Percentiles rank a stretch among this genome's conserved stretches.
These are phyloP conservation scores for Bos javanicus DNA, from an alignment of 2,113 vertebrate species.

Conservation along the genomic window DNA sequence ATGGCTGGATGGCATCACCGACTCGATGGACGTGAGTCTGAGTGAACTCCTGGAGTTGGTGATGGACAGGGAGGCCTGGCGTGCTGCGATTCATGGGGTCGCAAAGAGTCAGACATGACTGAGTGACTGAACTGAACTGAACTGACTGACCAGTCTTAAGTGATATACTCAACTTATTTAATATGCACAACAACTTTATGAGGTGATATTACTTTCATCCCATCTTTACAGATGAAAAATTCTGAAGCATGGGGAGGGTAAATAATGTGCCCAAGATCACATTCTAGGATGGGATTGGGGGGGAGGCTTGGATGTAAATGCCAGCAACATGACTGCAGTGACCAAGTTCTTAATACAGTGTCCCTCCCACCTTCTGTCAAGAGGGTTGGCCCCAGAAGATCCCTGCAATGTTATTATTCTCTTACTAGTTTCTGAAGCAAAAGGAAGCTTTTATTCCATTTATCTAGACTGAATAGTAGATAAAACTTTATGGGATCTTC, in stretches of 20 bases:
- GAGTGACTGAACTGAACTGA: too few species aligned
- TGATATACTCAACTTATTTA: neutral
- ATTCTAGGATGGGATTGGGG: neutral
- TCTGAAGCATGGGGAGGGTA: neutral
- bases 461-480: neutral
- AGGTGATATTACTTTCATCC: neutral
- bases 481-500: neutral
- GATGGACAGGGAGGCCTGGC: too few species aligned
- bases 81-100: too few species aligned
- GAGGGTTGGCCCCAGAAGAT: neutral
- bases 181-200: neutral
- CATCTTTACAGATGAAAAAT: neutral
- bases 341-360: neutral
- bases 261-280: neutral
- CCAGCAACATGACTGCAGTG: neutral
- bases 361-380: neutral
- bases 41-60: too few species aligned
- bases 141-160: neutral
- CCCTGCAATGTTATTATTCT: neutral
- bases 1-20: too few species aligned
- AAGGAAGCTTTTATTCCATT: neutral
- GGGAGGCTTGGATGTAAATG: neutral
- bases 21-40: too few species aligned
- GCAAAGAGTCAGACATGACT: rapidly evolving
- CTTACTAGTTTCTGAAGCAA: neutral